Evolutionary conservation across 92 coral and sea anemone genomes (phyloP), one percentile per base, ranked within the genome.

Genomic region (Palythoa heliodiscus): DNA sequence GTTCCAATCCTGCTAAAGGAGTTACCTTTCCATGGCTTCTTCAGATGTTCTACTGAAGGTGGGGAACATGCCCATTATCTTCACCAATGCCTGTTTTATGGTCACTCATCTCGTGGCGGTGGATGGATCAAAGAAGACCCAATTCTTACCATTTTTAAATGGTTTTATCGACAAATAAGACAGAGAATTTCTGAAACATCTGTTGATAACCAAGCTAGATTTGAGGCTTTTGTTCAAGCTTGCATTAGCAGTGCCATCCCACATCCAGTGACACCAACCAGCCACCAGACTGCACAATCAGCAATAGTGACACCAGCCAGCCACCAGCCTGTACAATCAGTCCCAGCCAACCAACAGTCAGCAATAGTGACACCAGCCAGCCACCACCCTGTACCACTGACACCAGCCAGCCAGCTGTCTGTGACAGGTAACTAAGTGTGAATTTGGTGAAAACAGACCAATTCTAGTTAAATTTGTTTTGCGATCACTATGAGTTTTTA

Each of bases 41-140:
- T 81, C 73, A 70, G 74, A 24, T 68, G 69, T 19, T 55, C 72
- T 81, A 61, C 85, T 61, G 85, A 81, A 61, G 85, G 74, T 81
- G 74, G 74, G 17, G 74, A 70, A 70, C 74, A 70, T 70, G 74
- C 74, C 15, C 74, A 70, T 70, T 70, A 70, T 70, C 74, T 70
- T 70, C 74, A 70, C 74, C 74, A 70, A 38, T 70, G 74, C 74
- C 74, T 70, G 74, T 70, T 70, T 29, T 70, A 70, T 70, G 74
- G 74, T 70, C 74, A 70, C 47, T 70, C 74, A 25, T 70, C 74
- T 70, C 74, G 74, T 25, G 74, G 74, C 19, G 74, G 74, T 70
- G 74, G 74, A 70, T 70, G 74, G 74, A 15, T 70, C 39, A 70
- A 70, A 38, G 74, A 70, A 70, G 74, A 70, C 35, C 74, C 74